These are phyloP conservation scores for Atta texana DNA, from an alignment of 1,140 invertebrate genomes.

Conservation along the genomic window DNA sequence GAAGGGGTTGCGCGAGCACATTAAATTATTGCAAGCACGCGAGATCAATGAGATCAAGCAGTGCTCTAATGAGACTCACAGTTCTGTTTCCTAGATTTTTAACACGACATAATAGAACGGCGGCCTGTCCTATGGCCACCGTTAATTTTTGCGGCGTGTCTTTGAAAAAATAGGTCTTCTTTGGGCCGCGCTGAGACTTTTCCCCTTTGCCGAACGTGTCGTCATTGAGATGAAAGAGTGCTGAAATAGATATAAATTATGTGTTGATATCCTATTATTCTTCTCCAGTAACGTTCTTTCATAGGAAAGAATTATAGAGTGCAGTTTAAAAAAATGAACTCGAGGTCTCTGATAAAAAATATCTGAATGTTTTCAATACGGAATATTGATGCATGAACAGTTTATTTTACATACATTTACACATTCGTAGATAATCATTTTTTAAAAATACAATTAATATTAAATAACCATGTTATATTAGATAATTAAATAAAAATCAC, in stretches of 20 bases:
- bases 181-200: slow-evolving; percentile 89
- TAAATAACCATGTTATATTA: background rate
- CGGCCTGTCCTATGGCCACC: slow-evolving; percentile 92
- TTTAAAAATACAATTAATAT: background rate
- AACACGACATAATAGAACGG: slow-evolving; percentile 92
- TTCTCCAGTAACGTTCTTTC: background rate
- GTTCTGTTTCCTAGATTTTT: slow-evolving; percentile 95
- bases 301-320: slow-evolving; percentile 1
- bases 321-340: background rate
- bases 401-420: background rate
- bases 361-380: background rate
- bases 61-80: slow-evolving; percentile 87
- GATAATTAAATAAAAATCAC: background rate
- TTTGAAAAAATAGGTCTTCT: slow-evolving; percentile 93
- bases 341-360: background rate
- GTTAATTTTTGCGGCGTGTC: slow-evolving; percentile 93
- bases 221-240: slow-evolving; percentile 50
- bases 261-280: slow-evolving; percentile 26
- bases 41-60: slow-evolving; percentile 41
- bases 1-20: slow-evolving; percentile 52
- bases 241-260: slow-evolving; percentile 57
- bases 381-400: background rate
- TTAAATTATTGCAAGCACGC: slow-evolving; percentile 33
- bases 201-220: slow-evolving; percentile 83
- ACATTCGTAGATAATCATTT: background rate